Conservation (phyloP, 2,888 invertebrate genomes). For the Aspidapion aeneum region DNA sequence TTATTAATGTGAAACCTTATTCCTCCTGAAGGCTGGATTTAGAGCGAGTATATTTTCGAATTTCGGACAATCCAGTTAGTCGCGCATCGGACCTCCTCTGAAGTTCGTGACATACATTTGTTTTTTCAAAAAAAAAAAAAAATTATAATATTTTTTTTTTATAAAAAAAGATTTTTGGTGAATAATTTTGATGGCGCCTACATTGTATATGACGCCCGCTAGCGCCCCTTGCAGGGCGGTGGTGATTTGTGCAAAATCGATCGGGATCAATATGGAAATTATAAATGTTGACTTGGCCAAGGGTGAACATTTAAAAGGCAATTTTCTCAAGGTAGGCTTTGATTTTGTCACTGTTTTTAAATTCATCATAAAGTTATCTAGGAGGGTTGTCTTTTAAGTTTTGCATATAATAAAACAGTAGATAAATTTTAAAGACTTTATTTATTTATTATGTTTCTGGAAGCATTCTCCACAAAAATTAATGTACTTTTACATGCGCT, state of each 20-base stretch:
- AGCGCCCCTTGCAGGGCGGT: conserved; percentile 52
- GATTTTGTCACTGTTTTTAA: too few relatives aligned
- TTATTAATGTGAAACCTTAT: neutral
- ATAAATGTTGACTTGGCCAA: conserved; percentile 23
- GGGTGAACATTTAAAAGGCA: conserved; percentile 7
- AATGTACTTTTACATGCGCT: too few relatives aligned
- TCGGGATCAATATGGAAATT: conserved; percentile 46
- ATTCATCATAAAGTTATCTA: too few relatives aligned
- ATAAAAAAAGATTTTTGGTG: too few relatives aligned
- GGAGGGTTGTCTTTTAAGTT: too few relatives aligned
- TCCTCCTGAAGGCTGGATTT: neutral
- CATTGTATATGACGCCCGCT: conserved; percentile 9
- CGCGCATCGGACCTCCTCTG: neutral
- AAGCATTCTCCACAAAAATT: too few relatives aligned
- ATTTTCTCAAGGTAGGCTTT: conserved; percentile 12
- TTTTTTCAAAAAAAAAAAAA: too few relatives aligned
- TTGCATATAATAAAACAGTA: too few relatives aligned
- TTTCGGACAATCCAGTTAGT: neutral
- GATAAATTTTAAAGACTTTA: too few relatives aligned
- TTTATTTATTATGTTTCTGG: too few relatives aligned
- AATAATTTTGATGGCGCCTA: conserved; percentile 17
- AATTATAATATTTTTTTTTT: neutral
- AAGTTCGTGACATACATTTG: neutral
- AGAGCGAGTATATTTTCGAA: neutral
- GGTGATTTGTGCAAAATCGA: conserved; percentile 46